Conservation (phyloP, 2,113 vertebrate species). For the Macaca mulatta region DNA sequence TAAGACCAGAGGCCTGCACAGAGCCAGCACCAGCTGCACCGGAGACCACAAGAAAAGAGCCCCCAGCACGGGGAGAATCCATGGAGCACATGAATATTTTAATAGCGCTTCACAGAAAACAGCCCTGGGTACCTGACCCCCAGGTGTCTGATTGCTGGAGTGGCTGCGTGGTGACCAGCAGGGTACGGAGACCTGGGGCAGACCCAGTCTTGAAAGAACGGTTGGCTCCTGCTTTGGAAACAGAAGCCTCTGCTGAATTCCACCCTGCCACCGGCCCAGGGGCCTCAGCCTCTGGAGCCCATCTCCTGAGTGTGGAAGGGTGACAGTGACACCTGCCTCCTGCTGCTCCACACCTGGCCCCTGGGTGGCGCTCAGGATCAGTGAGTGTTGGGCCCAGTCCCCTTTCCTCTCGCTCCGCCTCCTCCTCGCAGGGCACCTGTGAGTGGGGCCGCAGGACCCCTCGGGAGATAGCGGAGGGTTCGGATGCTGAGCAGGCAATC, state of each 20-base stretch:
- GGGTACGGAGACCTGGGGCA: background rate
- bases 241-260: background rate
- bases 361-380: rapidly evolving
- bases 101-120: background rate
- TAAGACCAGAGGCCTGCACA: background rate
- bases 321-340: rapidly evolving
- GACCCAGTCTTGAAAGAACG: background rate
- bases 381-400: no score
- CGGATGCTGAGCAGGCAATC: no score
- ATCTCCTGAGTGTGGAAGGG: background rate
- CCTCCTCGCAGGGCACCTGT: rapidly evolving
- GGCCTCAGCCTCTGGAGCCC: background rate
- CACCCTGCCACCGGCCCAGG: background rate
- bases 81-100: background rate
- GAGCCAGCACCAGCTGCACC: rapidly evolving
- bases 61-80: background rate
- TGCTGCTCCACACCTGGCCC: background rate
- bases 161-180: rapidly evolving
- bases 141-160: no score
- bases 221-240: background rate
- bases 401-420: background rate
- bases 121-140: background rate
- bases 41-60: rapidly evolving
- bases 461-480: no score
- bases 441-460: background rate